Conservation (phyloP, 2,797 vertebrate species). For the Scolopax rusticola region DNA sequence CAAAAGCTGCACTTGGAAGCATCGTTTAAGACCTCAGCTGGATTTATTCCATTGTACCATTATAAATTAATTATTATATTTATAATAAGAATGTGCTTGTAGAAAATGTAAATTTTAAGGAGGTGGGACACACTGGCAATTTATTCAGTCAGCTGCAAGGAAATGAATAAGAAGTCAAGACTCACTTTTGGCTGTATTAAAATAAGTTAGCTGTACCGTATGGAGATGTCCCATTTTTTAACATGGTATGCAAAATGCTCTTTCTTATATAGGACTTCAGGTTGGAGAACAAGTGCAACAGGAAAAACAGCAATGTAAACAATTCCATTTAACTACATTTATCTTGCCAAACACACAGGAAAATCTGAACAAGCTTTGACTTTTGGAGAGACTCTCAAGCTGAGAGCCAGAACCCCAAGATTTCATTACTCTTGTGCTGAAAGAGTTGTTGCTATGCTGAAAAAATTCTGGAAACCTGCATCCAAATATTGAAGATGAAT, state of each 20-base stretch:
- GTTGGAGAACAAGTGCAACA: slow-evolving; percentile 35
- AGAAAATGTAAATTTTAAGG: neutral
- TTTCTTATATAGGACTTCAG: neutral
- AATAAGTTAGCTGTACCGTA: neutral
- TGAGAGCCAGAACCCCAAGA: neutral
- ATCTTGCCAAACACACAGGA: neutral
- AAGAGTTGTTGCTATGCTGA: neutral
- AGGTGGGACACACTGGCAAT: neutral
- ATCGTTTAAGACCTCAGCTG: neutral
- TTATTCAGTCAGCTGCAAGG: neutral
- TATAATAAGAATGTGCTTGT: neutral
- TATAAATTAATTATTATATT: neutral
- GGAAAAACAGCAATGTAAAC: slow-evolving; percentile 45
- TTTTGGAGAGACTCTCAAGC: neutral
- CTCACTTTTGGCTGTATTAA: neutral
- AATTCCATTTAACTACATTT: slow-evolving; percentile 11
- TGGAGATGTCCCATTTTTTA: neutral
- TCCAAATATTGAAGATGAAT: neutral
- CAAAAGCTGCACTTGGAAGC: neutral
- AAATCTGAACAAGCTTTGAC: slow-evolving; percentile 22
- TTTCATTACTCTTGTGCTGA: slow-evolving; percentile 15
- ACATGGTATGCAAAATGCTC: neutral
- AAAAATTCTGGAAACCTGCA: neutral
- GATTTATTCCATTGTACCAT: neutral
- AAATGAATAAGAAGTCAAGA: neutral